Conservation (phyloP, 2,113 vertebrate genomes). For the Myiozetetes cayanensis region DNA sequence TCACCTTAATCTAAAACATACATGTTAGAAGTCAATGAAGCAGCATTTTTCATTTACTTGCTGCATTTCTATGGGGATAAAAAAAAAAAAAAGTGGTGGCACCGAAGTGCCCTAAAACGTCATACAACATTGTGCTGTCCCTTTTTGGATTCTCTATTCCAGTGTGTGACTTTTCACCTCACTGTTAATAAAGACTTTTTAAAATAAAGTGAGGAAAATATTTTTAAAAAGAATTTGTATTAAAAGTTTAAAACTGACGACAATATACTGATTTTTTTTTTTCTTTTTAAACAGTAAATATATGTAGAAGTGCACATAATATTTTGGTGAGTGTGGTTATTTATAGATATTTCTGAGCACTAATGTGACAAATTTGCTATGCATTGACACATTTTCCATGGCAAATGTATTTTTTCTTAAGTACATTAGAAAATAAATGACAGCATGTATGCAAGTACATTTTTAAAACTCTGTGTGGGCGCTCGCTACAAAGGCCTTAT, state of each 20-base stretch:
- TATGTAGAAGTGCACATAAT: conserved; percentile 42
- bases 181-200: conserved; percentile 73
- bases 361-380: background rate
- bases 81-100: background rate
- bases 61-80: background rate
- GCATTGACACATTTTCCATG: background rate
- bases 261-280: conserved; percentile 34
- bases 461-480: background rate
- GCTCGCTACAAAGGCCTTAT: background rate
- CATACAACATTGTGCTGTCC: background rate
- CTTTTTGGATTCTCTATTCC: conserved; percentile 3
- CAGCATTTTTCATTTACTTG: background rate
- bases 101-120: background rate
- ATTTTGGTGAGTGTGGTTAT: conserved; percentile 41
- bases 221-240: conserved; percentile 67
- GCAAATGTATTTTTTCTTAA: background rate
- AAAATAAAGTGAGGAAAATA: conserved; percentile 73
- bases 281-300: conserved; percentile 46
- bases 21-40: background rate
- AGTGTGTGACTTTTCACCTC: conserved; percentile 51
- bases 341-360: background rate
- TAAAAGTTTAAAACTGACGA: conserved; percentile 41
- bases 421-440: background rate
- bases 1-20: background rate
- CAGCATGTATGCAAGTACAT: background rate